A percentile compares a stretch with the other conserved stretches of the same genome.
These are phyloP conservation scores for Machaerirhynchus nigripectus DNA, from an alignment of 2,113 vertebrate genomes.

Conservation along the genomic window DNA sequence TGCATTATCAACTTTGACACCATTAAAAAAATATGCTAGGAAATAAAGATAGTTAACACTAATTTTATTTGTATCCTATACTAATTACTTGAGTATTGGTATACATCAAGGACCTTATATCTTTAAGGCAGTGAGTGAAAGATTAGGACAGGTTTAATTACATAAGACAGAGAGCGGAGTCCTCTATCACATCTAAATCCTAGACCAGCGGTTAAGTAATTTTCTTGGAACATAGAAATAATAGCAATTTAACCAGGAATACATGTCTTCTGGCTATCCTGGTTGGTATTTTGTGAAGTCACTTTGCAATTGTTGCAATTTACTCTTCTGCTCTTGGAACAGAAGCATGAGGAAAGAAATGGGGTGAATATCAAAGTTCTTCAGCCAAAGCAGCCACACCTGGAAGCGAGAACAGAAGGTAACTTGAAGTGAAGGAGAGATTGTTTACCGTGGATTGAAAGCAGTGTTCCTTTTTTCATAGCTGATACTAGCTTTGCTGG, in stretches of 20 bases:
- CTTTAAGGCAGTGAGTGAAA: not conserved
- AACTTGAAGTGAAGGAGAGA: not conserved
- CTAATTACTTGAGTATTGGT: not conserved
- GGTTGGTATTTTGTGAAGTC: not conserved
- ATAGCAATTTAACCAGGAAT: not conserved
- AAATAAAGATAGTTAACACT: not conserved
- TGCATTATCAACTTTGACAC: not conserved
- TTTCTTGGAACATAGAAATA: not conserved
- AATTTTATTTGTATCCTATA: not conserved
- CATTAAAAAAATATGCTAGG: not conserved
- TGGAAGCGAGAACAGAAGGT: not conserved
- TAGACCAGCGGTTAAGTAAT: not conserved
- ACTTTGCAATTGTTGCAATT: not conserved
- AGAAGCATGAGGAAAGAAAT: not conserved
- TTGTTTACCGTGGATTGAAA: not conserved
- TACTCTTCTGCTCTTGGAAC: not conserved
- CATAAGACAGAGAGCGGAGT: not conserved
- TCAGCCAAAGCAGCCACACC: not conserved
- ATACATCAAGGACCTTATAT: not conserved
- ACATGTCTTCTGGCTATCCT: not conserved
- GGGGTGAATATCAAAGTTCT: not conserved
- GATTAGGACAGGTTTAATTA: not conserved
- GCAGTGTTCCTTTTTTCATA: not conserved
- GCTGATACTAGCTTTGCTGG: not conserved
- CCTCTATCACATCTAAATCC: not conserved